Conservation (phyloP, 2,797 vertebrate species). For the Etheostoma nigrum region DNA sequence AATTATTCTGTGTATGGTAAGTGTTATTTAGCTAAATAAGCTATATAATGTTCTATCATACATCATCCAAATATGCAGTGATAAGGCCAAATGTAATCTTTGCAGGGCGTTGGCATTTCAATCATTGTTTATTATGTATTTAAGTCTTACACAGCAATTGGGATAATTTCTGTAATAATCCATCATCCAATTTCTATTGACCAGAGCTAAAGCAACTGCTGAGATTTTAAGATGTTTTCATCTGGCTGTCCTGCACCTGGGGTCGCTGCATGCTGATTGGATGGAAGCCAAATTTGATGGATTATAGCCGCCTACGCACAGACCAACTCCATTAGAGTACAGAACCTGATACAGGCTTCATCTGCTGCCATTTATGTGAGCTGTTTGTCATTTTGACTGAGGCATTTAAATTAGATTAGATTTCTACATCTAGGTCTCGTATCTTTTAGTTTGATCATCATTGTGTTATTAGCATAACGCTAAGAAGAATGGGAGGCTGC, state of each 20-base stretch:
- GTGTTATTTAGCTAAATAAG: too few relatives aligned
- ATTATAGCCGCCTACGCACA: conserved; percentile 20
- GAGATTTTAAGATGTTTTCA: conserved; percentile 34
- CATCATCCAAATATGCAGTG: conserved; percentile 2
- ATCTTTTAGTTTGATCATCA: conserved; percentile 39
- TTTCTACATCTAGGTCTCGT: neutral
- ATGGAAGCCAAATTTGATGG: conserved; percentile 37
- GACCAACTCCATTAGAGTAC: conserved; percentile 19
- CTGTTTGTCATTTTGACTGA: conserved; percentile 29
- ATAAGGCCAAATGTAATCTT: neutral
- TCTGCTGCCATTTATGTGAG: conserved; percentile 32
- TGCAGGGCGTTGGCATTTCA: conserved; percentile 10
- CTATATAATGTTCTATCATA: neutral
- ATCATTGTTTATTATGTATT: conserved; percentile 24
- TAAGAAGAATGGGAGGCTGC: too few relatives aligned
- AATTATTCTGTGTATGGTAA: neutral
- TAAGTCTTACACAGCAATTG: conserved; percentile 13
- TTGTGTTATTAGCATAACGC: conserved; percentile 16
- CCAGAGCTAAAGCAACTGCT: conserved; percentile 34
- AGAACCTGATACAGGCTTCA: conserved; percentile 16
- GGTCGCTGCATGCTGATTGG: conserved; percentile 31
- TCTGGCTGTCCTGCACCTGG: conserved; percentile 38
- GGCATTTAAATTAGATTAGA: conserved; percentile 36
- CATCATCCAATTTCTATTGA: conserved; percentile 31
- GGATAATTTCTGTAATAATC: conserved; percentile 13